Evolutionary conservation across 2,113 vertebrate genomes (phyloP).

Genomic region (Syrrhaptes paradoxus): DNA sequence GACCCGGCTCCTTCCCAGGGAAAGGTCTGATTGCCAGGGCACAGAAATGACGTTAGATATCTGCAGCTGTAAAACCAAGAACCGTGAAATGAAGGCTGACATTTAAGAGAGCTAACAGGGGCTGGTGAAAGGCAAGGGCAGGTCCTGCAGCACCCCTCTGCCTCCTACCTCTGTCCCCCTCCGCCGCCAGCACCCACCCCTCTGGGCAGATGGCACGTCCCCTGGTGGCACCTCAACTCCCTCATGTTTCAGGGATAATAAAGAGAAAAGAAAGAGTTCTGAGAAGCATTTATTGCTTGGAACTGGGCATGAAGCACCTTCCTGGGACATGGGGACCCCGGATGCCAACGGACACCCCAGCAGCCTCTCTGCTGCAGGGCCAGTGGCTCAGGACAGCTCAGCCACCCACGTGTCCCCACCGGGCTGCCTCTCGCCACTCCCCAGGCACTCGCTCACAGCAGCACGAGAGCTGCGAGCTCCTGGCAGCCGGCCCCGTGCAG

Average conservation of each 20-base stretch:
- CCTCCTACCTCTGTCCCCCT: not conserved
- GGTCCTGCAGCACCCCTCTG: not conserved
- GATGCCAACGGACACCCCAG: not conserved
- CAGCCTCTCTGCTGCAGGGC: not conserved
- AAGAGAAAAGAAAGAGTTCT: not conserved
- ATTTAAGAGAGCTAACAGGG: not conserved
- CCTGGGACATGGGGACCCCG: rapidly evolving
- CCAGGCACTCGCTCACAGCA: rapidly evolving
- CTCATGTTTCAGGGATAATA: not conserved
- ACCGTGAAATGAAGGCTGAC: not conserved
- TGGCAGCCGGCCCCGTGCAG: not conserved
- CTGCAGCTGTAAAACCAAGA: not conserved
- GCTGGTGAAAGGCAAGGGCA: not conserved
- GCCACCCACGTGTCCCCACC: not conserved
- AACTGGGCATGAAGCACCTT: not conserved
- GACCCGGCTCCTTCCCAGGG: not conserved
- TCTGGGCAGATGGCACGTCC: not conserved
- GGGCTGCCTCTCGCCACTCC: not conserved
- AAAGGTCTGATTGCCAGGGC: not conserved
- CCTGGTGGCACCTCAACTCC: not conserved
- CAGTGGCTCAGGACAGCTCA: not conserved
- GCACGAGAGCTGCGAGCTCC: not conserved
- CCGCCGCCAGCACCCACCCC: not conserved
- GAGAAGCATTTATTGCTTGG: not conserved
- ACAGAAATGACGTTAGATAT: not conserved